Percentiles rank a stretch among this genome's conserved stretches.
Conservation (phyloP, 2,797 vertebrate species). For the Rhinoraja longicauda region DNA sequence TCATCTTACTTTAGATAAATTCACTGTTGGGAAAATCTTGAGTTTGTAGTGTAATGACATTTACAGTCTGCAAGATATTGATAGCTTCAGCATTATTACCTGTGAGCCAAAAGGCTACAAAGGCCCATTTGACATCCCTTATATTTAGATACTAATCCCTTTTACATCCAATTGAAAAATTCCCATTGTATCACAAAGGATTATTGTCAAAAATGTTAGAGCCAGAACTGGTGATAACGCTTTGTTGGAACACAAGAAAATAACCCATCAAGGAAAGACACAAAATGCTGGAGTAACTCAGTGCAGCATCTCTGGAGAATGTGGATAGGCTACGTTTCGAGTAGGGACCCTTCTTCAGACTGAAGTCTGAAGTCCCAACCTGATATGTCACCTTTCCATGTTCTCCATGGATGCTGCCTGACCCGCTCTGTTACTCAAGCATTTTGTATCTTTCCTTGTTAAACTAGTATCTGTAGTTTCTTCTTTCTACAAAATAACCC, state of each 20-base stretch:
- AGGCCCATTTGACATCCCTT: not conserved
- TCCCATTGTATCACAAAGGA: not conserved
- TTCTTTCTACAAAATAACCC: not conserved
- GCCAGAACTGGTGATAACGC: not conserved
- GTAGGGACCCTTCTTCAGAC: too few relatives aligned
- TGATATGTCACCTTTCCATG: too few relatives aligned
- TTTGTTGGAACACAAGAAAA: not conserved
- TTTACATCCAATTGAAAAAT: not conserved
- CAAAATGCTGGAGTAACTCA: too few relatives aligned
- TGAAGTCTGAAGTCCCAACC: too few relatives aligned
- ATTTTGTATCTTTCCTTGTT: too few relatives aligned
- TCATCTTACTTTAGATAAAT: not conserved
- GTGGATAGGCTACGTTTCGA: too few relatives aligned
- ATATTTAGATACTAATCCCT: not conserved
- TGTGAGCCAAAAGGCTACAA: not conserved
- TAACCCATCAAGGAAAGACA: too few relatives aligned
- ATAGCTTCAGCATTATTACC: not conserved
- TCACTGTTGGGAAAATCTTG: not conserved
- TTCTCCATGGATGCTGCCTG: too few relatives aligned
- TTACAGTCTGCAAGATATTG: not conserved
- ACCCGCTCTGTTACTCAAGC: too few relatives aligned
- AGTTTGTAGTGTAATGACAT: not conserved
- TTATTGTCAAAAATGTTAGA: not conserved
- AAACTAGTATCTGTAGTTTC: not conserved
- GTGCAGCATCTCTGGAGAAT: too few relatives aligned